Base-by-base conservation (phyloP, 2,797 vertebrate species). In the Gadopsis bispinosus region DNA sequence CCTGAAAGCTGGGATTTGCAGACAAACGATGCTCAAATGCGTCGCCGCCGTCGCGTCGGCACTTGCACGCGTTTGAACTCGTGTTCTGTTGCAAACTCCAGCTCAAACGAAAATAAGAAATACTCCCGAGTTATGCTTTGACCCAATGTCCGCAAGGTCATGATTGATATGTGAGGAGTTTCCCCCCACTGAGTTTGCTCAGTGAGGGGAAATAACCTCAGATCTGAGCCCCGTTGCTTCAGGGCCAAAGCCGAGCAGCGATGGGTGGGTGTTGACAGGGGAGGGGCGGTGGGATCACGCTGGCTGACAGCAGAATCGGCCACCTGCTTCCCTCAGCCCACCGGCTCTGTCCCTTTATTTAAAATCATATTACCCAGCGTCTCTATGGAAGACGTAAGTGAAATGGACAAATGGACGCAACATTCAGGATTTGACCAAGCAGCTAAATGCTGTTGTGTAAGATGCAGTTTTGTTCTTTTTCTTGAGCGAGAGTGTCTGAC, bases 311-410 rank as follows among this genome's bases (percentile, higher is more conserved):
- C 75, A 59, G 79, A 82, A 77, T 76, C 43, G 2, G 80, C 73
- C 91, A 92, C 88, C 90, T 93, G 89, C 90, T 88, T 69, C 88
- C 77, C 53, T 72, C 72, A 69, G 55, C 85, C 83, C 70, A 56
- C 77, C 51, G 65, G 19, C 72, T 53, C 19, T 79, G 35, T 58
- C 53, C 53, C 64, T 35, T 6, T 26, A 26, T 26, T 63, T 39
- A 20, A 73, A 37, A 70, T 80, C 62, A 85, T 59, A 78, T 33
- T 41, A 63, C 45, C 12, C 33, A 17, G 31, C 45, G 60, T 22
- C 51, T 39, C 56, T 20, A 7, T 55, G 39, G 35, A 37, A 47
- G 59, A 45, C 53, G 31, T 8, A 19, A 16, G 37, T 41, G 4
- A 71, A 64, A 73, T 37, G 35, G 11, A 50, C 43, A 37, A 43